A percentile compares a stretch with the other conserved stretches of the same genome.
Conservation (phyloP, 2,888 invertebrate species). For the Ophraella communa region DNA sequence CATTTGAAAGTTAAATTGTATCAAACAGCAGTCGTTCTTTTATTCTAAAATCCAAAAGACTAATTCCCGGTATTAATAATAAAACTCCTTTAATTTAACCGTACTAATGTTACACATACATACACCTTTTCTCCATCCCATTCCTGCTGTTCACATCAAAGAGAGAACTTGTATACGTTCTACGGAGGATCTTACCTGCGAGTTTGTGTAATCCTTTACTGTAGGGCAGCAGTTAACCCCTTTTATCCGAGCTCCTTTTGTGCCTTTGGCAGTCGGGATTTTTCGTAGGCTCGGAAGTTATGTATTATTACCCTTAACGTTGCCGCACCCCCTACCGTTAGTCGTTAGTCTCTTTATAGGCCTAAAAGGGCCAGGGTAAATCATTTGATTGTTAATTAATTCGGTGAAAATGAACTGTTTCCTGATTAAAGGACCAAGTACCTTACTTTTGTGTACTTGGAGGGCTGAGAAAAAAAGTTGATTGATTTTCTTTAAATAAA, state of each 20-base stretch:
- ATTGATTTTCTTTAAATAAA: neutral
- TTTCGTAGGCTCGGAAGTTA: slow-evolving; percentile 28
- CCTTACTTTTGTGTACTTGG: too few species aligned
- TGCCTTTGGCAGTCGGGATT: slow-evolving; percentile 32
- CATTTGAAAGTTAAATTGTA: neutral
- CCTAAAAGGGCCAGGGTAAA: slow-evolving; percentile 7
- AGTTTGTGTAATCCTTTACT: slow-evolving; percentile 32
- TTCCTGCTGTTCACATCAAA: slow-evolving; percentile 29
- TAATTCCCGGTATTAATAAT: slow-evolving; percentile 4
- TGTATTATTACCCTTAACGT: slow-evolving; percentile 19
- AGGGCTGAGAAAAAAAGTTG: neutral
- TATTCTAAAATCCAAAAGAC: neutral
- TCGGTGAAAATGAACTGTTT: slow-evolving; percentile 14
- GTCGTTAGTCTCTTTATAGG: neutral
- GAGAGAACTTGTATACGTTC: slow-evolving; percentile 30
- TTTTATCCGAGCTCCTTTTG: slow-evolving; percentile 26
- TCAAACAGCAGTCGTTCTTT: neutral
- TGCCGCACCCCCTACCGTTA: neutral
- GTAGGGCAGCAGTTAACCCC: slow-evolving; percentile 30
- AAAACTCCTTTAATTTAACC: neutral
- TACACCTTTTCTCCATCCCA: slow-evolving; percentile 13
- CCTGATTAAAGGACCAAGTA: neutral
- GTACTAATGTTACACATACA: neutral
- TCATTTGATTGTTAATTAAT: slow-evolving; percentile 22
- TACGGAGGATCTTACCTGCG: slow-evolving; percentile 34